Evolutionary conservation across 2,888 invertebrate genomes (phyloP).

Genomic region (Agonopterix subpropinquella): DNA sequence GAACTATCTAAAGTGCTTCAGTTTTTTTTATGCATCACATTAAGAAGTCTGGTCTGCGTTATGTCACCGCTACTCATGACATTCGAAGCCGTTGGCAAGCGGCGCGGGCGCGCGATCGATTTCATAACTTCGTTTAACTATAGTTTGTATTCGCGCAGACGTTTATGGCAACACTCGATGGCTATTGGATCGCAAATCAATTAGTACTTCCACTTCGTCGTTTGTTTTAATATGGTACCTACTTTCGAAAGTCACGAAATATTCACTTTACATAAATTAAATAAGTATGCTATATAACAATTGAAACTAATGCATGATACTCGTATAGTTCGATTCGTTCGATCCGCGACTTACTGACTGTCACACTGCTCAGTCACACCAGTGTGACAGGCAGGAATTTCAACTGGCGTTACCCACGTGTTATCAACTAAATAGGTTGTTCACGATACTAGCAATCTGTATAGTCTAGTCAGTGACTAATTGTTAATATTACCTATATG

Average conservation of each 20-base stretch:
- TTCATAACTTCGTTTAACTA: conserved; percentile 41
- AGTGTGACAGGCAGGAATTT: no score
- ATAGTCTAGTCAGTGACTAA: no score
- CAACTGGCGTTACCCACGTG: no score
- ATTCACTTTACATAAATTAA: not conserved
- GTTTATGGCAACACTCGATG: conserved; percentile 18
- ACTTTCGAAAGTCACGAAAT: conserved; percentile 2
- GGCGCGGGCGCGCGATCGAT: conserved; percentile 27
- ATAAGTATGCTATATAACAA: no score
- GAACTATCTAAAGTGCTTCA: no score
- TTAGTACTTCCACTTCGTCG: conserved; percentile 16
- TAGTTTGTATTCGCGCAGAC: conserved; percentile 36
- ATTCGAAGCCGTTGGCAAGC: conserved; percentile 25
- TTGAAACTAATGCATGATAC: no score
- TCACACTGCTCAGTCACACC: no score
- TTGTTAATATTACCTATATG: no score
- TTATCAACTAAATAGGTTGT: no score
- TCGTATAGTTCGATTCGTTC: no score
- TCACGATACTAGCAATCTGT: no score
- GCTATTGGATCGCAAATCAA: conserved; percentile 38
- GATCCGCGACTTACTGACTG: no score
- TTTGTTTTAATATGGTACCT: not conserved
- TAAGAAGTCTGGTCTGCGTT: conserved; percentile 11
- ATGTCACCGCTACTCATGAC: conserved; percentile 25
- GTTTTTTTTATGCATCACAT: conserved; percentile 1